Conservation (phyloP, 2,888 invertebrate species). For the Rotaria macrura region DNA sequence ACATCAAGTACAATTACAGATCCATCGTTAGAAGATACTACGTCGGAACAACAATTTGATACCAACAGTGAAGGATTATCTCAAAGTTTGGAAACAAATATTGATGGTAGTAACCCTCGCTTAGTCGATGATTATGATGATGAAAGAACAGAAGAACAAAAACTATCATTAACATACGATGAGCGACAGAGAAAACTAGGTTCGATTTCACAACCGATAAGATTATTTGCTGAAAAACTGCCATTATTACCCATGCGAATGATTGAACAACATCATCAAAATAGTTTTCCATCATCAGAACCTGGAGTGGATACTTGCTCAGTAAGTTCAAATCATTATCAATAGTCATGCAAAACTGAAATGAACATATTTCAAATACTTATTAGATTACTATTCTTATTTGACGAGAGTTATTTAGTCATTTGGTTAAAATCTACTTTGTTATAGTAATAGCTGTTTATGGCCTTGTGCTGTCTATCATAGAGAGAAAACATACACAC, state of each 20-base stretch:
- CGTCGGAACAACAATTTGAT: background rate
- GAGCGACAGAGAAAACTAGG: background rate
- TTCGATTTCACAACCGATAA: background rate
- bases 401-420: background rate
- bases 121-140: constrained; percentile 1
- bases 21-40: background rate
- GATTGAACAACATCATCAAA: background rate
- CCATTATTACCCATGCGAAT: background rate
- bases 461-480: background rate
- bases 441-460: background rate
- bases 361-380: background rate
- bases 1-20: background rate
- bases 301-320: background rate
- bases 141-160: background rate
- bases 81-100: background rate
- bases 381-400: background rate
- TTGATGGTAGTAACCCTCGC: background rate
- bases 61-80: background rate
- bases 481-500: background rate
- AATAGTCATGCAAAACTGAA: background rate
- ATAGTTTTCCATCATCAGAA: background rate
- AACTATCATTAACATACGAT: background rate
- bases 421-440: background rate
- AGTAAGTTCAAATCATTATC: background rate
- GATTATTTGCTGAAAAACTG: background rate